Percentiles rank a stretch among this genome's conserved stretches.
These are phyloP conservation scores for Ormyrus labotus DNA, from an alignment of 2,888 invertebrate species.

Conservation along the genomic window DNA sequence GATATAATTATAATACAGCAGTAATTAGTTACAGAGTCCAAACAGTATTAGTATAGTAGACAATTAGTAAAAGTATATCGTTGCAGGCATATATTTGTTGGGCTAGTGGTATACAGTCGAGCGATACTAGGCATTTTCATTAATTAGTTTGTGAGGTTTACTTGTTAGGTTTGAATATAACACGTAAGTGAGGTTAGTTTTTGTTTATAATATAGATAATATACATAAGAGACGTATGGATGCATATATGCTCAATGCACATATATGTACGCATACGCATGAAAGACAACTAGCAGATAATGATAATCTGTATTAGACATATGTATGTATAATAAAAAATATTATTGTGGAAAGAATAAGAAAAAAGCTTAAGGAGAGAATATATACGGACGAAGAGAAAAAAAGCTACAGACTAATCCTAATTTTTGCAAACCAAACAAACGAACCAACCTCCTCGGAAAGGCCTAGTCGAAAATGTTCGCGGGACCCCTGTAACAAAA, in stretches of 20 bases:
- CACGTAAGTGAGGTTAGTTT: conserved; percentile 56
- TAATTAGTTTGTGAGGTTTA: conserved; percentile 54
- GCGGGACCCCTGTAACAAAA: conserved; percentile 75
- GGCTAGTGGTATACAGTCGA: conserved; percentile 50
- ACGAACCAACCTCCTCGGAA: conserved; percentile 75
- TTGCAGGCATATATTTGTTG: conserved; percentile 50
- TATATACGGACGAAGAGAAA: conserved; percentile 63
- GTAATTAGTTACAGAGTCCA: conserved; percentile 58
- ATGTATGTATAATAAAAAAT: conserved; percentile 51
- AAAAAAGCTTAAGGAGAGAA: conserved; percentile 55
- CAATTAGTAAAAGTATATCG: conserved; percentile 46
- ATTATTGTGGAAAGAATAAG: conserved; percentile 55
- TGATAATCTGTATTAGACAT: conserved; percentile 45
- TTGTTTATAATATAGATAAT: conserved; percentile 50
- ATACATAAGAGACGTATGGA: conserved; percentile 40
- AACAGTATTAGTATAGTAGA: conserved; percentile 53
- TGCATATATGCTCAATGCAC: conserved; percentile 45
- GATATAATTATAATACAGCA: conserved; percentile 35
- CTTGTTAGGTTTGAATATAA: conserved; percentile 56
- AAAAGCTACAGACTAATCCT: conserved; percentile 72
- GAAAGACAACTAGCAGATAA: conserved; percentile 49
- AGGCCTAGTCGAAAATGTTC: conserved; percentile 75
- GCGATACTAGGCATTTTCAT: conserved; percentile 53
- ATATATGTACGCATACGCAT: conserved; percentile 54
- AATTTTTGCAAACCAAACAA: conserved; percentile 73